Percentiles rank a stretch among this genome's conserved stretches.
Conservation (phyloP, 2,113 vertebrate species). For the Balaeniceps rex region DNA sequence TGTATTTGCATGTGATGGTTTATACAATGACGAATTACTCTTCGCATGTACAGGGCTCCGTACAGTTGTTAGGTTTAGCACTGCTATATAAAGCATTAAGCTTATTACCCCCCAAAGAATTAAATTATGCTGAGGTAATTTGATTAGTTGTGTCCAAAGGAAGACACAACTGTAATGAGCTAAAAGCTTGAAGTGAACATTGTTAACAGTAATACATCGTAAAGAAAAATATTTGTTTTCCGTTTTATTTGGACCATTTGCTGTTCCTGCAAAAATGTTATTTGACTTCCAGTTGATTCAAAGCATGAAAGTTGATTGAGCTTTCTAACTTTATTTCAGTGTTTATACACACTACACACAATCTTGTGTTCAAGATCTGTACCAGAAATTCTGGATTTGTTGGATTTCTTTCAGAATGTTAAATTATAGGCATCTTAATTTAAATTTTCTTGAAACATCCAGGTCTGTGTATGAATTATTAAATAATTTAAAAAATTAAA, state of each 20-base stretch:
- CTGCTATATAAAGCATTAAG: constrained; percentile 48
- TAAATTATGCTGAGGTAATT: constrained; percentile 33
- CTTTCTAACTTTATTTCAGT: not conserved
- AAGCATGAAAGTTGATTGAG: not conserved
- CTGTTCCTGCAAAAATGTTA: not conserved
- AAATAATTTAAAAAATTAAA: not conserved
- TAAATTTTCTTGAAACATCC: not conserved
- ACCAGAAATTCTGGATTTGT: not conserved
- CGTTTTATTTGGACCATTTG: not conserved
- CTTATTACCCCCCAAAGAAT: not conserved
- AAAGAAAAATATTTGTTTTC: not conserved
- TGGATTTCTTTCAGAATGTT: not conserved
- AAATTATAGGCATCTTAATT: not conserved
- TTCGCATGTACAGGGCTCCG: not conserved
- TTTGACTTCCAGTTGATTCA: not conserved
- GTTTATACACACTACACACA: not conserved
- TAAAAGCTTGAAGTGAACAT: not conserved
- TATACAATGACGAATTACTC: not conserved
- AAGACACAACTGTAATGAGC: not conserved
- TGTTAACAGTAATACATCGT: not conserved
- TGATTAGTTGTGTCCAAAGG: constrained; percentile 19
- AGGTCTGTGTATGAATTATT: not conserved
- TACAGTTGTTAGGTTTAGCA: not conserved
- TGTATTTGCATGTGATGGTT: not conserved
- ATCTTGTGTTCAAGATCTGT: not conserved